Evolutionary conservation across 2,888 invertebrate genomes (phyloP).

Genomic region (Trissoscelio sp.): DNA sequence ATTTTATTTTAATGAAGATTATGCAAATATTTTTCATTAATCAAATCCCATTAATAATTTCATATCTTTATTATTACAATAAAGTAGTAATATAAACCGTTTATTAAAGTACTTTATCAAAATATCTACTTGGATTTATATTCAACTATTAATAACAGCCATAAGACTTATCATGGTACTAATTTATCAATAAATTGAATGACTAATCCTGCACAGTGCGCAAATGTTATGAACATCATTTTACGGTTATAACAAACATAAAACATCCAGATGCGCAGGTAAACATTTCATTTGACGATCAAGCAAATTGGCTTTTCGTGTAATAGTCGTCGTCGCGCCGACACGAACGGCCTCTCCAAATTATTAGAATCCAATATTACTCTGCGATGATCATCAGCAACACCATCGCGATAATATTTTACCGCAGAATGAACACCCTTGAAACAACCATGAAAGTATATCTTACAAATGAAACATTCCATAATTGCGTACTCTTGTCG

Average conservation of each 20-base stretch:
- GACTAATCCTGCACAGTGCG: constrained; percentile 12
- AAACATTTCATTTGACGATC: constrained; percentile 57
- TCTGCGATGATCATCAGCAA: constrained; percentile 9
- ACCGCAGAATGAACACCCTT: constrained; percentile 41
- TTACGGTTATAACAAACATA: constrained; percentile 56
- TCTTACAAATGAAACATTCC: constrained; percentile 65
- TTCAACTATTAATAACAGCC: constrained; percentile 20
- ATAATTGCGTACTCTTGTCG: constrained; percentile 54
- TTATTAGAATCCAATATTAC: constrained; percentile 56
- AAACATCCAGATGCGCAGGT: constrained; percentile 40
- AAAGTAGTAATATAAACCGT: no score
- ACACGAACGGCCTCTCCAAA: constrained; percentile 34
- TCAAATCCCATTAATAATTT: no score
- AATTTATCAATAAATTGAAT: constrained; percentile 25
- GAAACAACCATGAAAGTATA: constrained; percentile 45
- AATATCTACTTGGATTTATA: background rate
- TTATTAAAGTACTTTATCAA: background rate
- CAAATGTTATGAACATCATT: constrained; percentile 37
- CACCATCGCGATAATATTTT: constrained; percentile 33
- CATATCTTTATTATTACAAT: no score
- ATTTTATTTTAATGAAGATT: no score
- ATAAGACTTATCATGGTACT: constrained; percentile 30
- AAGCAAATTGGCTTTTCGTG: constrained; percentile 59
- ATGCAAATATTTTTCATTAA: no score
- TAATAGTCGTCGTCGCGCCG: constrained; percentile 31